A percentile compares a stretch with the other conserved stretches of the same genome.
These are phyloP conservation scores for Ashinkailepas kermadecensis DNA, from an alignment of 2,888 invertebrate species.

Conservation along the genomic window DNA sequence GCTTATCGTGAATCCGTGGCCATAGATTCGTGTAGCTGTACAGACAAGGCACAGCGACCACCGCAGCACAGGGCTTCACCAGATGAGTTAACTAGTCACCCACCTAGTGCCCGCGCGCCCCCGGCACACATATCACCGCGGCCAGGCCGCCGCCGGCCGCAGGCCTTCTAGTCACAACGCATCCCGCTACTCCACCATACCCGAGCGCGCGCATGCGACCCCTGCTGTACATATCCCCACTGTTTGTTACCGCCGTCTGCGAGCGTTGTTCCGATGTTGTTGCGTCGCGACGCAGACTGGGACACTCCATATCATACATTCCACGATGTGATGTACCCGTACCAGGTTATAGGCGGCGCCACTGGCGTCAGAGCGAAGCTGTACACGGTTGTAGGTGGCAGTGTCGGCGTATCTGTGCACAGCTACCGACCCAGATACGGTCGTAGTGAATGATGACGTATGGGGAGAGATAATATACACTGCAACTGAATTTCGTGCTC, in stretches of 20 bases:
- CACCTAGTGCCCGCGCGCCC: not conserved
- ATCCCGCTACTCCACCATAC: not conserved
- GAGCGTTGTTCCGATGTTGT: not conserved
- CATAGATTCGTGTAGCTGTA: slow-evolving; percentile 4
- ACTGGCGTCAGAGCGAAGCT: not conserved
- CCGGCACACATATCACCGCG: not conserved
- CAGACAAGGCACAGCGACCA: not conserved
- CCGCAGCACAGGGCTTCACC: not conserved
- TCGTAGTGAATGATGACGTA: not conserved
- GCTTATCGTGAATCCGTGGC: slow-evolving; percentile 22
- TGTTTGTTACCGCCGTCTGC: not conserved
- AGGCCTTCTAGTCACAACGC: slow-evolving; percentile 9
- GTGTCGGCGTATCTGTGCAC: too few species aligned
- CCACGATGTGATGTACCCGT: not conserved
- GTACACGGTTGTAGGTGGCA: too few species aligned
- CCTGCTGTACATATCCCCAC: not conserved
- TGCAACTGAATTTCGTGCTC: not conserved
- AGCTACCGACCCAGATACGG: not conserved
- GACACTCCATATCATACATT: slow-evolving; percentile 16
- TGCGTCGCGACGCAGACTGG: not conserved
- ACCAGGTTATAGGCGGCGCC: not conserved
- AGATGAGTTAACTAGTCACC: slow-evolving; percentile 10
- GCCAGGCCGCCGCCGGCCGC: not conserved
- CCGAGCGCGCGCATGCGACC: not conserved
- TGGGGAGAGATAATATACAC: not conserved